phyloP scores from a whole-genome alignment of 2,797 vertebrate species.

The Oreortyx pictus region DNA sequence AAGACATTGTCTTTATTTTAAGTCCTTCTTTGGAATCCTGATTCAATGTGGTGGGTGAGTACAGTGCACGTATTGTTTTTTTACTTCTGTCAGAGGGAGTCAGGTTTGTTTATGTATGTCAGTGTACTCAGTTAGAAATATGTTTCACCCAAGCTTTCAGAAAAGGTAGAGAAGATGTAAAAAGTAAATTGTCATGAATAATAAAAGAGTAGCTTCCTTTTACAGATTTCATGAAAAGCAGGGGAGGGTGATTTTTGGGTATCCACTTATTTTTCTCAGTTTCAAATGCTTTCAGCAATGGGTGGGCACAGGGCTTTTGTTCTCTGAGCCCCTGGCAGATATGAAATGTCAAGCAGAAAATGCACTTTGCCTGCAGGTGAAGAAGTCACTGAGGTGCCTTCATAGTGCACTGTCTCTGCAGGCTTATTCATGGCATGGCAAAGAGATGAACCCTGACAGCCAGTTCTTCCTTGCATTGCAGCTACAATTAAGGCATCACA shows the following conservation, averaged over 20 bases:
- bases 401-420: slow-evolving; percentile 9
- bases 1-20: neutral
- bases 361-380: slow-evolving; percentile 47
- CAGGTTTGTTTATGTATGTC: neutral
- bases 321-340: slow-evolving; percentile 27
- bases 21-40: neutral
- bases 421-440: neutral
- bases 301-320: slow-evolving; percentile 15
- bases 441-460: slow-evolving; percentile 55
- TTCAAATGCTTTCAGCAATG: neutral
- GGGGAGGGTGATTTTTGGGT: neutral
- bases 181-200: slow-evolving; percentile 12
- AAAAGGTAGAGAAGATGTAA: neutral
- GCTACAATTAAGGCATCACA: neutral
- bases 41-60: neutral
- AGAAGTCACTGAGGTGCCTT: neutral
- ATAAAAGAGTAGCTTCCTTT: slow-evolving; percentile 6
- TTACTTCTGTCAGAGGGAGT: neutral
- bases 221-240: neutral
- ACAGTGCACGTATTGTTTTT: neutral
- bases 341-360: slow-evolving; percentile 72
- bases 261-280: neutral
- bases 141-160: neutral
- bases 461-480: neutral
- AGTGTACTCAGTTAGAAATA: neutral